Conservation (phyloP, 2,797 vertebrate species). For the Rhodeus uyekii region DNA sequence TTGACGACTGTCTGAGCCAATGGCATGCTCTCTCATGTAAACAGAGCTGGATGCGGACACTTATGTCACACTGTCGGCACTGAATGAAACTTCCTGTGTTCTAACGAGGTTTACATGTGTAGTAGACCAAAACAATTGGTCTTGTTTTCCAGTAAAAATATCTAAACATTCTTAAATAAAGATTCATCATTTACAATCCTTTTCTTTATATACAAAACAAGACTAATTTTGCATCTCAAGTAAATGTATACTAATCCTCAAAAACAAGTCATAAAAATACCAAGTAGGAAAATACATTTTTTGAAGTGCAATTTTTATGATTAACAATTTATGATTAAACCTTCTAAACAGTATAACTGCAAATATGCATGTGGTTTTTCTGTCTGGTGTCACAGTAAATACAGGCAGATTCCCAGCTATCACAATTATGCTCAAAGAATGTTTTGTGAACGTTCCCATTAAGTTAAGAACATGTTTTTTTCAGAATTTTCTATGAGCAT, state of each 20-base stretch:
- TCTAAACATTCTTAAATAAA: neutral
- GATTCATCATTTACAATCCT: neutral
- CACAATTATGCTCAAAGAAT: neutral
- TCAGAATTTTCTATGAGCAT: neutral
- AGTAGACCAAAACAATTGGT: neutral
- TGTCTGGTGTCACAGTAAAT: neutral
- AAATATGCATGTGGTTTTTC: neutral
- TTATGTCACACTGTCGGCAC: neutral
- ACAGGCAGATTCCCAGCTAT: neutral
- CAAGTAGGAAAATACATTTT: neutral
- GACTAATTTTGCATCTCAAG: neutral
- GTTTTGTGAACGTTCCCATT: neutral
- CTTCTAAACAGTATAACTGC: neutral
- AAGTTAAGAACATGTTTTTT: neutral
- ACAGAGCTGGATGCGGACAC: neutral
- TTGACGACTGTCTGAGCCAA: neutral
- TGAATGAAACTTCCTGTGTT: neutral
- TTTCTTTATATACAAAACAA: neutral
- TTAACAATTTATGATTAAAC: neutral
- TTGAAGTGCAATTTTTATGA: neutral
- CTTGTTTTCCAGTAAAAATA: neutral
- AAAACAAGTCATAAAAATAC: neutral
- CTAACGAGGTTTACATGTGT: neutral
- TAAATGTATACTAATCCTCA: neutral
- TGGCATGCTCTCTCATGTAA: neutral